A percentile compares a stretch with the other conserved stretches of the same genome.
phyloP scores from a whole-genome alignment of 2,888 invertebrate species.

The Epirrhoe alternata region DNA sequence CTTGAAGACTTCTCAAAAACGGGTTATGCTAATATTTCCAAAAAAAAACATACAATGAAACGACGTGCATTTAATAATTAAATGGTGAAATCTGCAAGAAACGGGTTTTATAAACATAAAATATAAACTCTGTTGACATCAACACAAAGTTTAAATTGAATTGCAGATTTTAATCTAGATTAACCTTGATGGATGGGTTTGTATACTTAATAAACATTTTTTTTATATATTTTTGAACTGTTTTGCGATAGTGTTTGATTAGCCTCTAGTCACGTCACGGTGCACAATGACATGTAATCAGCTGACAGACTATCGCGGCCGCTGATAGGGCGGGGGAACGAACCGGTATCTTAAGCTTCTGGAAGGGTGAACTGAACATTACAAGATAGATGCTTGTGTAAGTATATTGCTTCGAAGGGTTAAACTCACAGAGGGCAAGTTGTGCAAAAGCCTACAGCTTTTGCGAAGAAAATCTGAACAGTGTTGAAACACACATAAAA shows the following conservation, averaged over 20 bases:
- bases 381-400: conserved; percentile 6
- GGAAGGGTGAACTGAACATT: conserved; percentile 11
- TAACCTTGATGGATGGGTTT: conserved; percentile 54
- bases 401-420: not conserved
- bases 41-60: not conserved
- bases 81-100: conserved; percentile 16
- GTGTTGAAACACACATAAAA: no score
- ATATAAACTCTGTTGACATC: conserved; percentile 14
- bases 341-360: conserved; percentile 12
- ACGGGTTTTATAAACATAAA: conserved; percentile 9
- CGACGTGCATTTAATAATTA: conserved; percentile 5
- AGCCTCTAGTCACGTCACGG: conserved; percentile 8
- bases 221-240: conserved; percentile 15
- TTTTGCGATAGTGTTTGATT: conserved; percentile 13
- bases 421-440: not conserved
- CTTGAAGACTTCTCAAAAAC: not conserved
- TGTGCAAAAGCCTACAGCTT: not conserved
- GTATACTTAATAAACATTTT: no score
- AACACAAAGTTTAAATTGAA: conserved; percentile 23
- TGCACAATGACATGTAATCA: conserved; percentile 23
- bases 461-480: no score
- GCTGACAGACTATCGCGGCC: conserved; percentile 13
- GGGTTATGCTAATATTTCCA: not conserved
- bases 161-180: conserved; percentile 40
- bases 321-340: conserved; percentile 12